phyloP scores from a whole-genome alignment of 2,797 vertebrate species.

The Erethizon dorsatum region DNA sequence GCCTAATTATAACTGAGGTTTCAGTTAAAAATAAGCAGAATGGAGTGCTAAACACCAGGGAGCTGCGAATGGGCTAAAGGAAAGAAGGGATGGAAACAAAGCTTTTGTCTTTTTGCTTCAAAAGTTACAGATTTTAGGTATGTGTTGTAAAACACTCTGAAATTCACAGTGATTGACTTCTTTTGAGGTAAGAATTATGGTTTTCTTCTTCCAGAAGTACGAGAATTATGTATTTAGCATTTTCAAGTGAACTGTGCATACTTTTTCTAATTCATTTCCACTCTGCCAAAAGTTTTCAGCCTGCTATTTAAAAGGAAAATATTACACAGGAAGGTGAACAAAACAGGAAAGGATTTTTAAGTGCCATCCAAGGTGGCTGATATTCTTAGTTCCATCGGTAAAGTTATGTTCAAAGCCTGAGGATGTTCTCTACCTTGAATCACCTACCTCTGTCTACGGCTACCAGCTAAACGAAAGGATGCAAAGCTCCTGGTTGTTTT shows the following conservation, averaged over 20 bases:
- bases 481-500: slow-evolving; percentile 27
- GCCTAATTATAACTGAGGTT: slow-evolving; percentile 55
- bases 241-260: slow-evolving; percentile 41
- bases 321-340: neutral
- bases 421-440: neutral
- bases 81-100: neutral
- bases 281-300: slow-evolving; percentile 44
- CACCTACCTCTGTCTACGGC: neutral
- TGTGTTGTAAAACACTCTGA: slow-evolving; percentile 71
- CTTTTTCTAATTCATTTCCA: slow-evolving; percentile 49
- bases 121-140: neutral
- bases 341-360: neutral
- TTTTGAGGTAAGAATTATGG: slow-evolving; percentile 8
- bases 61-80: neutral
- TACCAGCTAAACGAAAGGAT: neutral
- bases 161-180: slow-evolving; percentile 47
- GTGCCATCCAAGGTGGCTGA: slow-evolving; percentile 34
- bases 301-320: slow-evolving; percentile 34
- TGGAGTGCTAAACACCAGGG: neutral
- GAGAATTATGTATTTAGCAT: neutral
- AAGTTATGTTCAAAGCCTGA: slow-evolving; percentile 65
- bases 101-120: slow-evolving; percentile 37
- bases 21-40: slow-evolving; percentile 70
- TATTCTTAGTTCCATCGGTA: neutral
- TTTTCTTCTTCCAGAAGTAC: slow-evolving; percentile 49